Base-by-base conservation (phyloP, 1,140 invertebrate species). In the Elymnias hypermnestra region DNA sequence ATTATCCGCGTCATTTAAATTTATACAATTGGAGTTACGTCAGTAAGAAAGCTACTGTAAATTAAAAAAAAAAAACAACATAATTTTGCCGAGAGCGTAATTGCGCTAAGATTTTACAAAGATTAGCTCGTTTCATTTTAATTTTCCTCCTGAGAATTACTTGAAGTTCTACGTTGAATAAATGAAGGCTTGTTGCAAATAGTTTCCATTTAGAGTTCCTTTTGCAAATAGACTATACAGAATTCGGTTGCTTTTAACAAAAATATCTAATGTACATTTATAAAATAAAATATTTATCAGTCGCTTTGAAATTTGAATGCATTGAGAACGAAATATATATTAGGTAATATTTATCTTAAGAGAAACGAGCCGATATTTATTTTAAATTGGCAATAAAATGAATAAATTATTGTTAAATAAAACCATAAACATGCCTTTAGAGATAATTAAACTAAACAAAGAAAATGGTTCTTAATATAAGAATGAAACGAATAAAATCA, bases 81-180 rank as follows among this genome's bases (percentile, higher is more conserved):
- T 41, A 29, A 41, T 41, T 41, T 29, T 23, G 39, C 21, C 8
- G 26, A 23, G 14, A 29, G 10, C 8, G 39, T 41, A 41, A 41
- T 41, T 41, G 39, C 39, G 15, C 15, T 18, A 28, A 41, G 39
- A 41, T 41, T 41, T 60, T 43, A 63, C 61, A 57, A 64, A 70
- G 64, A 70, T 77, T 72, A 73, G 26, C 26, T 29, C 26, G 63
- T 64, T 69, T 62, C 62, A 73, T 72, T 72, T 75, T 70, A 73
- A 73, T 73, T 74, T 72, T 73, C 57, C 58, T 57, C 55, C 54
- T 62, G 53, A 58, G 65, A 68, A 68, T 70, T 65, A 64, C 63
- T 69, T 62, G 60, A 66, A 68, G 65, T 70, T 56, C 67, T 60
- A 49, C 51, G 49, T 57, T 75, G 57, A 70, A 75, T 75, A 29